A percentile compares a stretch with the other conserved stretches of the same genome.
Evolutionary conservation across 1,140 invertebrate genomes (phyloP).

Genomic region (Dinoponera quadriceps): DNA sequence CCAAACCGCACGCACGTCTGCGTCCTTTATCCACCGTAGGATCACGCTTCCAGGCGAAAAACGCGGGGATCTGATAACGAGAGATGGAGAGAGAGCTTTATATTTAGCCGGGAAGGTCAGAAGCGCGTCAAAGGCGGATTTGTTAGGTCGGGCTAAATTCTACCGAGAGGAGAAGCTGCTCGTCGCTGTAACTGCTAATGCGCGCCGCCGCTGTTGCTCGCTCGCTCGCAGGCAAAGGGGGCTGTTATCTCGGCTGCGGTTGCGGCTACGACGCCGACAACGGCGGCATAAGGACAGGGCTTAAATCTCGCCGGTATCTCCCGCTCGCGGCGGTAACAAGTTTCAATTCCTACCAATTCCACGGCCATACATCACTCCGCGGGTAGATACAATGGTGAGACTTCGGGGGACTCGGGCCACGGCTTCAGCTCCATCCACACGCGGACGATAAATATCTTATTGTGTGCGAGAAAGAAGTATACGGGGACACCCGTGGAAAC

Average conservation of each 20-base stretch:
- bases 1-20: too few relatives aligned
- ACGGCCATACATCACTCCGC: conserved; percentile 81
- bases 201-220: conserved; percentile 54
- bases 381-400: conserved; percentile 80
- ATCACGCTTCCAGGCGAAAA: not conserved
- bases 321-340: conserved; percentile 79
- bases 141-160: conserved; percentile 21
- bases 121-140: conserved; percentile 3
- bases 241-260: conserved; percentile 68
- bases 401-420: conserved; percentile 76
- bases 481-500: conserved; percentile 71
- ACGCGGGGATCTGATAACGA: not conserved
- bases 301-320: conserved; percentile 82
- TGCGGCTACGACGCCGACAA: conserved; percentile 11
- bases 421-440: conserved; percentile 72
- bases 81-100: not conserved
- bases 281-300: conserved; percentile 75
- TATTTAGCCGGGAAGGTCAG: conserved; percentile 10
- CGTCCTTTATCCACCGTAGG: not conserved
- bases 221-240: conserved; percentile 60
- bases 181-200: conserved; percentile 26
- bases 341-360: conserved; percentile 84
- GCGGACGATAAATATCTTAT: conserved; percentile 82
- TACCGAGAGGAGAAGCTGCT: conserved; percentile 3
- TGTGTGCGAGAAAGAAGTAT: conserved; percentile 77